Evolutionary conservation across 2,797 vertebrate genomes (phyloP).

Genomic region (Mallotus villosus): DNA sequence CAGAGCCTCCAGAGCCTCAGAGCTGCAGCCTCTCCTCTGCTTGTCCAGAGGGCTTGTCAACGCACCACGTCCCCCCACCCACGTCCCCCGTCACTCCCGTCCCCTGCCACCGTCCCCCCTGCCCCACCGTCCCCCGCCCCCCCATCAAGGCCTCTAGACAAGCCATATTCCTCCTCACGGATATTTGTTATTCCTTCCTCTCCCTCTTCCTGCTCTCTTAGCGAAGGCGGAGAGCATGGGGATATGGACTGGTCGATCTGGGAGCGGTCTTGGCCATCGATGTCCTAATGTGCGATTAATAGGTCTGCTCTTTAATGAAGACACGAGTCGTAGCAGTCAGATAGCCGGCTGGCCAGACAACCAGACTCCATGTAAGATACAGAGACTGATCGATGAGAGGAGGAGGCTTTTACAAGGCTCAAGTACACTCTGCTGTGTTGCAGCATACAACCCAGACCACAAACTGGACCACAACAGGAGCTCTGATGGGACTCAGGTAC

Average conservation of each 20-base stretch:
- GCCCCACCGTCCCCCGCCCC: too few species aligned
- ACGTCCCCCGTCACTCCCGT: too few species aligned
- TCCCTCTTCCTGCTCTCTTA: conserved; percentile 3
- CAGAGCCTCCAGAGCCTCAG: too few species aligned
- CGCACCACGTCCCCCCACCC: too few species aligned
- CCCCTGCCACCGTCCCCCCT: too few species aligned
- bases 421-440: too few species aligned
- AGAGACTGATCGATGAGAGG: conserved; percentile 20
- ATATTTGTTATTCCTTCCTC: conserved; percentile 26
- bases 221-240: neutral
- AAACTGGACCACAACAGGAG: neutral
- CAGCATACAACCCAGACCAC: too few species aligned
- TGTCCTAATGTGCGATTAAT: conserved; percentile 47
- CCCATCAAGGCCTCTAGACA: neutral
- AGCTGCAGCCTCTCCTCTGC: conserved; percentile 8
- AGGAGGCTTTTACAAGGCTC: neutral
- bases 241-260: conserved; percentile 39
- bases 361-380: conserved; percentile 23
- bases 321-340: conserved; percentile 24
- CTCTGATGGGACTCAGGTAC: conserved; percentile 42
- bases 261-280: conserved; percentile 12
- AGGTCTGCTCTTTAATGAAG: conserved; percentile 40
- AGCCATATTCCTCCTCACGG: neutral
- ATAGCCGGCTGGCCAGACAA: neutral
- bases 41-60: neutral